Evolutionary conservation across 2,888 invertebrate genomes (phyloP).

Genomic region (Homarus gammarus): DNA sequence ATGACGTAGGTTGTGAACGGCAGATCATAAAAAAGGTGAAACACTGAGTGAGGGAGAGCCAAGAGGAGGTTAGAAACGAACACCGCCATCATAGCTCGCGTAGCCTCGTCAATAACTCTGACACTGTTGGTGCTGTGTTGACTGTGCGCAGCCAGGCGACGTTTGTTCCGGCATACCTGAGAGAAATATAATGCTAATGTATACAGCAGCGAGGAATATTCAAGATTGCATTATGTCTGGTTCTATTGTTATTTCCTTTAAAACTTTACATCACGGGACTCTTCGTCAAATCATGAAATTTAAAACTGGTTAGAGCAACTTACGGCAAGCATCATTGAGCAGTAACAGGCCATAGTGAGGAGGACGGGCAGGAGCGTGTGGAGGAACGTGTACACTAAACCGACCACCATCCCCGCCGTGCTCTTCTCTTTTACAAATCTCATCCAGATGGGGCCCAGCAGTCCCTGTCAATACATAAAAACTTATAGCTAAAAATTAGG

Average conservation of each 20-base stretch:
- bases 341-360: slow-evolving; percentile 24
- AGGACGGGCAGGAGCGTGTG: slow-evolving; percentile 8
- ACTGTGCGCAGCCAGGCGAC: slow-evolving; percentile 13
- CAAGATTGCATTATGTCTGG: not conserved
- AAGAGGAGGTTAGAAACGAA: slow-evolving; percentile 34
- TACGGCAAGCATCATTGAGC: slow-evolving; percentile 12
- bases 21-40: not conserved
- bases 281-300: not conserved
- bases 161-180: slow-evolving; percentile 12
- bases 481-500: too few species aligned
- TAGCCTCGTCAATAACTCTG: slow-evolving; percentile 17
- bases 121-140: not conserved
- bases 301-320: not conserved
- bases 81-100: slow-evolving; percentile 37
- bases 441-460: too few species aligned
- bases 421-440: too few species aligned
- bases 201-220: too few species aligned
- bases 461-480: too few species aligned
- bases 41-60: slow-evolving; percentile 36
- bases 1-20: not conserved
- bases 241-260: not conserved
- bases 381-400: slow-evolving; percentile 1
- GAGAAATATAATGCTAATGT: not conserved
- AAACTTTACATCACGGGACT: not conserved
- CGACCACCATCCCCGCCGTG: not conserved